Percentiles rank a stretch among this genome's conserved stretches.
Evolutionary conservation across 2,113 vertebrate genomes (phyloP).

Genomic region (Haplotaxodon microlepis): DNA sequence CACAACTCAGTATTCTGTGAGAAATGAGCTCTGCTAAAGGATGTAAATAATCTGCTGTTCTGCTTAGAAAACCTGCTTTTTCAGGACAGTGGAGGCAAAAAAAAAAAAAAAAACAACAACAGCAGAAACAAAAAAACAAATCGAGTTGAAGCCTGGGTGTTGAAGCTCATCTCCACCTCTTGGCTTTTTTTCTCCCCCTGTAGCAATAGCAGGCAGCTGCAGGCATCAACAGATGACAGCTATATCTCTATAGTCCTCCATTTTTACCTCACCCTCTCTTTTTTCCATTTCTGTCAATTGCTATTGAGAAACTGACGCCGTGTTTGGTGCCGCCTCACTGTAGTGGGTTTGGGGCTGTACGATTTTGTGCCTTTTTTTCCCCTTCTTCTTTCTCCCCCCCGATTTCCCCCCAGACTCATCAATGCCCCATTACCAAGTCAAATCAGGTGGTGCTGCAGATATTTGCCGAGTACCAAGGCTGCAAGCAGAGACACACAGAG

Average conservation of each 20-base stretch:
- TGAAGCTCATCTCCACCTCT: constrained; percentile 33
- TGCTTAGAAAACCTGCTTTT: constrained; percentile 13
- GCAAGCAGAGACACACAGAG: constrained; percentile 44
- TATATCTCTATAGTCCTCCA: constrained; percentile 43
- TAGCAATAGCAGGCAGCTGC: constrained; percentile 49
- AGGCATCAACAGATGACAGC: constrained; percentile 67
- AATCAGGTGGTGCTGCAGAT: constrained; percentile 92
- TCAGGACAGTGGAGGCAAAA: neutral
- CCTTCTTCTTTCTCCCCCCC: neutral
- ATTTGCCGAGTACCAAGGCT: constrained; percentile 36
- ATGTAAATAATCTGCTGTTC: constrained; percentile 61
- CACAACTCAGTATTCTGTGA: constrained; percentile 58
- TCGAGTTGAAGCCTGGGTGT: constrained; percentile 1
- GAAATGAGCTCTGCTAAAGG: constrained; percentile 59
- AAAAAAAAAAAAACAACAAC: neutral
- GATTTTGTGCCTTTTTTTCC: constrained; percentile 65
- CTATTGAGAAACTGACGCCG: constrained; percentile 68
- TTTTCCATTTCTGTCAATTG: constrained; percentile 60
- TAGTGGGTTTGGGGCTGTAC: constrained; percentile 11
- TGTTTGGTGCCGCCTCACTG: constrained; percentile 65
- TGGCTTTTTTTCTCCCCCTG: constrained; percentile 24
- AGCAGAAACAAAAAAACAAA: constrained; percentile 20
- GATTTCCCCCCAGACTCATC: constrained; percentile 91
- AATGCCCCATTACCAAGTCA: constrained; percentile 96
- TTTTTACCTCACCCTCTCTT: constrained; percentile 54